Evolutionary conservation across 2,888 invertebrate species (phyloP).

Genomic region (Ligdia adustata): DNA sequence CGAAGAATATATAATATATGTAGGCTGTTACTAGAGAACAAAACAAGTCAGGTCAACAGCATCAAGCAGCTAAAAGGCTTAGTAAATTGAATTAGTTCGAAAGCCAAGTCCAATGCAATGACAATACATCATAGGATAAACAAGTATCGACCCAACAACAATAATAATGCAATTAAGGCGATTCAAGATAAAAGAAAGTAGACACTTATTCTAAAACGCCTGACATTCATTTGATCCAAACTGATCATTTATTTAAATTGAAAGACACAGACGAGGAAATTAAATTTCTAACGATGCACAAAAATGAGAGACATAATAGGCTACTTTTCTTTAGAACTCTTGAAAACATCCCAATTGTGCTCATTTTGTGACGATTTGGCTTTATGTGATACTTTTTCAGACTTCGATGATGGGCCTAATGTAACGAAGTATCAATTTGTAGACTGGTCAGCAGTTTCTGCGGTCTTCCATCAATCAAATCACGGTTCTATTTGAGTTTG

Average conservation of each 20-base stretch:
- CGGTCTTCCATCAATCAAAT: constrained; percentile 53
- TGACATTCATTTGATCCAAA: constrained; percentile 4
- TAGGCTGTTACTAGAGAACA: background rate
- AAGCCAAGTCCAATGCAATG: constrained; percentile 54
- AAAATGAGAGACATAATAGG: constrained; percentile 3
- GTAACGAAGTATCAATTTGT: constrained; percentile 8
- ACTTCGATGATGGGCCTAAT: constrained; percentile 7
- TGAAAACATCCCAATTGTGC: constrained; percentile 2
- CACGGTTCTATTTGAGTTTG: constrained; percentile 47
- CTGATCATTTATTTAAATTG: background rate
- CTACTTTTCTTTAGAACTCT: constrained; percentile 5
- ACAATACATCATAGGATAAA: constrained; percentile 57
- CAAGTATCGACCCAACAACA: constrained; percentile 9
- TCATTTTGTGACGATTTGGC: constrained; percentile 8
- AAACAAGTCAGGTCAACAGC: constrained; percentile 58
- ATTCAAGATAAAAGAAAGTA: background rate
- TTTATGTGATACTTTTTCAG: constrained; percentile 5
- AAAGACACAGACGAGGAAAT: background rate
- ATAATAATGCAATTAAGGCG: constrained; percentile 10
- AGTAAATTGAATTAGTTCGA: constrained; percentile 68
- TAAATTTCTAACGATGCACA: background rate
- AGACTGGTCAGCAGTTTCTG: constrained; percentile 24
- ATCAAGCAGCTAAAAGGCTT: constrained; percentile 52
- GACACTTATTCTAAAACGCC: background rate
- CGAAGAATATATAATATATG: no score